These are phyloP conservation scores for Delichon dasypus DNA, from an alignment of 2,797 vertebrate species.

Conservation along the genomic window DNA sequence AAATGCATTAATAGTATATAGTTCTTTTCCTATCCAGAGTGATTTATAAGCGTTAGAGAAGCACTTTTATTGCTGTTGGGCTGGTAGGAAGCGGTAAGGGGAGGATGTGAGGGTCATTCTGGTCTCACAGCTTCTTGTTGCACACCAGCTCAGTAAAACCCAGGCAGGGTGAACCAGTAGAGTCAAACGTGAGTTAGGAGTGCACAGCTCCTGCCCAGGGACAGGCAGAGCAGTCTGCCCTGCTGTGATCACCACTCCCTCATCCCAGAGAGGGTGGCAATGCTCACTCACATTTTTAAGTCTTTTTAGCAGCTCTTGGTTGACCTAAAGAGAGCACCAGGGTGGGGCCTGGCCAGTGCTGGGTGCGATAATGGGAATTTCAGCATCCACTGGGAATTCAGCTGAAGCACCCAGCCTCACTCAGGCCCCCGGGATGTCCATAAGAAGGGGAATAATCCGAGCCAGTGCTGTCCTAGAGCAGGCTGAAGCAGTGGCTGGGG, in stretches of 20 bases:
- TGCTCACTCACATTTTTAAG: background rate
- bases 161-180: background rate
- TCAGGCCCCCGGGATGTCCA: background rate
- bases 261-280: background rate
- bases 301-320: background rate
- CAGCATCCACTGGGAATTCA: background rate
- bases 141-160: background rate
- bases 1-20: slow-evolving; percentile 15
- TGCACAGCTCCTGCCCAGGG: background rate
- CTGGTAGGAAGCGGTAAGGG: background rate
- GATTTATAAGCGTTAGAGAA: background rate
- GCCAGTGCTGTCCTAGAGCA: rapidly evolving
- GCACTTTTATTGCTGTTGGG: background rate
- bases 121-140: background rate
- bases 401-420: background rate
- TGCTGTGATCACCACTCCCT: background rate
- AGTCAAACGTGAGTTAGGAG: background rate
- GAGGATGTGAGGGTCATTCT: background rate
- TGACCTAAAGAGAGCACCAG: background rate
- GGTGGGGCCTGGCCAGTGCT: background rate
- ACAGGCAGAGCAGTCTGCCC: background rate
- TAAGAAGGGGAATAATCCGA: background rate
- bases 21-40: background rate
- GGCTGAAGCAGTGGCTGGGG: background rate
- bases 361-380: background rate